Conservation (phyloP, 92 coral and sea anemone genomes). For the Bergia puertoricense region DNA sequence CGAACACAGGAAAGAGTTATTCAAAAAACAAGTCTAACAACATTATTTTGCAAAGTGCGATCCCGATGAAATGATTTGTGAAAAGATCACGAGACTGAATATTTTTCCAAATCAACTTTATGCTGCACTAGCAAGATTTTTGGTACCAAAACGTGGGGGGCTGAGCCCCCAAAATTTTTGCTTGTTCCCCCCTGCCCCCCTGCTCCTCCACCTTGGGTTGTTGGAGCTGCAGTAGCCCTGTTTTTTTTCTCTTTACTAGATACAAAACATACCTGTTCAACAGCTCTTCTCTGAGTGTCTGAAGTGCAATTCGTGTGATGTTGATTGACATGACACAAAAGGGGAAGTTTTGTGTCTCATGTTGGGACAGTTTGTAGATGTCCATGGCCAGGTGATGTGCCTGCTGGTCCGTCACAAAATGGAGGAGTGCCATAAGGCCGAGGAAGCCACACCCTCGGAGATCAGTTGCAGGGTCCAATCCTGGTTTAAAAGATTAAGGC, state of each 20-base stretch:
- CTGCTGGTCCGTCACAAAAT: conserved; percentile 77
- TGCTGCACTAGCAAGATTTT: no score
- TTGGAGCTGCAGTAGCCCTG: no score
- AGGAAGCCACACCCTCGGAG: conserved; percentile 96
- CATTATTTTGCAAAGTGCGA: no score
- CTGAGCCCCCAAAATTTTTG: no score
- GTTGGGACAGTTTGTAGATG: conserved; percentile 90
- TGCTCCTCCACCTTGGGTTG: no score
- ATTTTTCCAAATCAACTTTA: no score
- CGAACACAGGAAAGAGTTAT: no score
- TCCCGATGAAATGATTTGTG: no score
- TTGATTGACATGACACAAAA: conserved; percentile 96
- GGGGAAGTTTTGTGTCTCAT: conserved; percentile 97
- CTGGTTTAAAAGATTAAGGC: conserved; percentile 38
- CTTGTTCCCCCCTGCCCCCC: no score
- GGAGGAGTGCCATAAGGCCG: conserved; percentile 84
- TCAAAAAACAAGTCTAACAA: no score
- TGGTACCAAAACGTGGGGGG: no score
- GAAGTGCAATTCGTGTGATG: conserved; percentile 94
- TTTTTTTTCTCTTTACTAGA: background rate
- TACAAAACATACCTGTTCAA: conserved; percentile 77
- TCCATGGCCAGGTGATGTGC: conserved; percentile 84
- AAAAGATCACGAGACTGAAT: no score
- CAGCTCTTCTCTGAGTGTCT: conserved; percentile 87
- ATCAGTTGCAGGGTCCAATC: conserved; percentile 96